Percentiles rank a stretch among this genome's conserved stretches.
These are phyloP conservation scores for Monodelphis domestica DNA, from an alignment of 2,797 vertebrate species.

Conservation along the genomic window DNA sequence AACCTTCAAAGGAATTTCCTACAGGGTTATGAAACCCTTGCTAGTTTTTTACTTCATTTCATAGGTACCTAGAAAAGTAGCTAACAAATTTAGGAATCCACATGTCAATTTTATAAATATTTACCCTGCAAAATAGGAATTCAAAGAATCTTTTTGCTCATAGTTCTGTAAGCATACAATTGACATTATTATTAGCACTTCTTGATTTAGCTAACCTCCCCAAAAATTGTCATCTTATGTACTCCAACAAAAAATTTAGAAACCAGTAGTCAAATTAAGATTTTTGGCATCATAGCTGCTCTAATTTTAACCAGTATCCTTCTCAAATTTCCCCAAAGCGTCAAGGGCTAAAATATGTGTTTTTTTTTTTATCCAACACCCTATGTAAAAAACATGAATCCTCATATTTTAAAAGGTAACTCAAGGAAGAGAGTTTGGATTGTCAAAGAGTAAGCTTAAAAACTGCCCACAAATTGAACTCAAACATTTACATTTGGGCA, in stretches of 20 bases:
- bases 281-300: neutral
- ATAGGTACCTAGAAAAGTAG: neutral
- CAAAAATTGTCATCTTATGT: neutral
- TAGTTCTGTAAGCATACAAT: neutral
- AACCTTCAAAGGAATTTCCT: neutral
- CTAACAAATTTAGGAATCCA: neutral
- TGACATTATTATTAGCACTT: neutral
- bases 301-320: slow-evolving; percentile 40
- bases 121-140: neutral
- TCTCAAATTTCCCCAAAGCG: slow-evolving; percentile 14
- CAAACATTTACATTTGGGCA: neutral
- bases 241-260: slow-evolving; percentile 18
- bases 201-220: slow-evolving; percentile 11
- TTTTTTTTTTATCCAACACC: neutral
- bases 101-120: neutral
- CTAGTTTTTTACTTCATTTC: slow-evolving; percentile 1
- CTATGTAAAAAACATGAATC: slow-evolving; percentile 26
- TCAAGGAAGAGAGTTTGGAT: neutral
- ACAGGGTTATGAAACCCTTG: neutral
- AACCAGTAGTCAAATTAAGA: slow-evolving; percentile 12
- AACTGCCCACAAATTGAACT: neutral
- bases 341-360: slow-evolving; percentile 21
- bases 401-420: slow-evolving; percentile 3
- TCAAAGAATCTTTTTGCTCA: slow-evolving; percentile 13
- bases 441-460: slow-evolving; percentile 5